Evolutionary conservation across 2,797 vertebrate species (phyloP).

Genomic region (Vipera ursinii): DNA sequence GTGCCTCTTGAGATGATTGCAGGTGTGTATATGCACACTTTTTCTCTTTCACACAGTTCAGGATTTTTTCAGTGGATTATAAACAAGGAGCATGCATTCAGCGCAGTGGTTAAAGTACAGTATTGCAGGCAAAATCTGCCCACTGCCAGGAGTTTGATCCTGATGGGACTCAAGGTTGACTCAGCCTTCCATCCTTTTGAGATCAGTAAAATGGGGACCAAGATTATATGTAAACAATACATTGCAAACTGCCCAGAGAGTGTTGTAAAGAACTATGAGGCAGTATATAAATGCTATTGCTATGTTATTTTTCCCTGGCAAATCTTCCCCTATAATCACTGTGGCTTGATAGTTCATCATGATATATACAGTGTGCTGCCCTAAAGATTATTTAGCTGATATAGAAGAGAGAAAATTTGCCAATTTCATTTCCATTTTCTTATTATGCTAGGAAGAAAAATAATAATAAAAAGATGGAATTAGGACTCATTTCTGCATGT

Average conservation of each 20-base stretch:
- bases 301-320: not conserved
- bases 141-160: no score
- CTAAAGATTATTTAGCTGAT: not conserved
- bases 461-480: not conserved
- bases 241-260: not conserved
- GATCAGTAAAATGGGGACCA: not conserved
- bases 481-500: not conserved
- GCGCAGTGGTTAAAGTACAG: no score
- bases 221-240: not conserved
- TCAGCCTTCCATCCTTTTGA: no score
- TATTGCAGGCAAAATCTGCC: no score
- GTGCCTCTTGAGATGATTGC: not conserved
- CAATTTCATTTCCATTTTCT: not conserved
- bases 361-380: not conserved
- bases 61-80: constrained; percentile 14
- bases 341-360: not conserved
- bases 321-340: not conserved
- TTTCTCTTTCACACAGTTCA: not conserved
- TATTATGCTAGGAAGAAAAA: not conserved
- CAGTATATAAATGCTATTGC: not conserved
- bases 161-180: no score
- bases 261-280: not conserved
- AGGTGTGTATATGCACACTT: not conserved
- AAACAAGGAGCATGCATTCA: not conserved
- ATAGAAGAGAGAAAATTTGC: no score